These are phyloP conservation scores for Acromyrmex echinatior DNA, from an alignment of 1,140 invertebrate genomes.

Conservation along the genomic window DNA sequence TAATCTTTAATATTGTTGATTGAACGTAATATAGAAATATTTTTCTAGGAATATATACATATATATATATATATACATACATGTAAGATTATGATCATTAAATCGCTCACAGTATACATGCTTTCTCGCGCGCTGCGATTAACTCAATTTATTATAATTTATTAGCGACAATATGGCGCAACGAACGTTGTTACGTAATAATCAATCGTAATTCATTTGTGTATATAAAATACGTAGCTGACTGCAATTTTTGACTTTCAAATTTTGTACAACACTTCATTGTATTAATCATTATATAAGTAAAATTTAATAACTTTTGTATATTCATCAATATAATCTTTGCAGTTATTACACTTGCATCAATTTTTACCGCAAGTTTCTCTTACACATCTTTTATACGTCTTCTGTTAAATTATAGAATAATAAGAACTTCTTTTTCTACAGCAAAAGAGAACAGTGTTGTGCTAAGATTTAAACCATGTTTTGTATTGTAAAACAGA, in stretches of 20 bases:
- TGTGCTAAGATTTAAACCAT: slow-evolving; percentile 39
- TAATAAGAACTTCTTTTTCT: slow-evolving; percentile 6
- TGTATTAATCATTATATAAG: slow-evolving; percentile 37
- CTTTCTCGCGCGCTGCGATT: slow-evolving; percentile 45
- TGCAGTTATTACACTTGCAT: slow-evolving; percentile 73
- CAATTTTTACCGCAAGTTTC: slow-evolving; percentile 72
- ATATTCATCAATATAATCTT: slow-evolving; percentile 76
- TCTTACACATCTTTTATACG: slow-evolving; percentile 46
- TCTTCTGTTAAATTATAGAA: slow-evolving; percentile 16
- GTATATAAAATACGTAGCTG: slow-evolving; percentile 50
- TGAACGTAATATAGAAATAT: slow-evolving; percentile 70
- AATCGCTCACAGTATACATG: slow-evolving; percentile 43
- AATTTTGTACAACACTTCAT: slow-evolving; percentile 52
- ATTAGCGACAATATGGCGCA: slow-evolving; percentile 43
- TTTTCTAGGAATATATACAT: slow-evolving; percentile 72
- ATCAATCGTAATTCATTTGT: slow-evolving; percentile 17
- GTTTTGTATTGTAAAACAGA: slow-evolving; percentile 40
- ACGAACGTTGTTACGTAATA: slow-evolving; percentile 34
- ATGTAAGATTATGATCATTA: slow-evolving; percentile 40
- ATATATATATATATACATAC: background rate
- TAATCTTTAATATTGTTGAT: slow-evolving; percentile 75
- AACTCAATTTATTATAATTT: slow-evolving; percentile 41
- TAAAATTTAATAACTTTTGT: slow-evolving; percentile 69
- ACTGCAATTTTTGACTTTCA: slow-evolving; percentile 38
- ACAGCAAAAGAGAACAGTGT: slow-evolving; percentile 11